Base-by-base conservation (phyloP, 1,140 invertebrate genomes). In the Cataglyphis hispanica region DNA sequence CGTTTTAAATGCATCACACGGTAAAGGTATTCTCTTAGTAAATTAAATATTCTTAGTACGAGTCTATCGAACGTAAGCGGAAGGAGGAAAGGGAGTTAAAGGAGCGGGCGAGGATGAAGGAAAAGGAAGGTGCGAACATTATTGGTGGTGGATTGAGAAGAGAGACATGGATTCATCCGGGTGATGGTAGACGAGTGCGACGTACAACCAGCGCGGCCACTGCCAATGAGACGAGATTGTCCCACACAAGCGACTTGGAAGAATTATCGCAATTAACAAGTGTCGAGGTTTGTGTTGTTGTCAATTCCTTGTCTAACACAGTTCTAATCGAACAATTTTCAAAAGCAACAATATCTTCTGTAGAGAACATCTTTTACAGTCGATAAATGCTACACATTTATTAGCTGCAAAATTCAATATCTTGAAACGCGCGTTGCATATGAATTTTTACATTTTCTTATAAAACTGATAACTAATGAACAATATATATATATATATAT, bases 101-200 rank as follows among this genome's bases (percentile, higher is more conserved):
- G 84, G 95, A 95, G 90, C 93, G 95, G 72, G 95, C 95, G 70
- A 95, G 96, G 81, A 96, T 96, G 95, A 96, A 96, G 88, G 96
- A 96, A 89, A 96, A 96, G 92, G 95, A 95, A 95, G 94, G 94
- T 56, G 93, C 94, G 27, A 94, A 91, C 67, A 93, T 87, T 56
- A 93, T 94, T 11, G 93, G 94, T 53, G 95, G 95, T 72, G 91
- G 93, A 63, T 92, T 96, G 61, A 93, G 97, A 64, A 96, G 97
- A 85, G 98, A 98, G 95, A 97, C 97, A 56, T 98, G 98, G 98
- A 96, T 98, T 88, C 96, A 97, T 92, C 97, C 97, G 10, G 97
- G 97, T 91, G 97, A 97, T 4, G 95, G 96, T 58, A 93, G 96
- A 75, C 94, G 97, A 10, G 96, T 97, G 91, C 95, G 97, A 80